phyloP scores from a whole-genome alignment of 2,797 vertebrate genomes.

The Lepidocolaptes lacrymiger region DNA sequence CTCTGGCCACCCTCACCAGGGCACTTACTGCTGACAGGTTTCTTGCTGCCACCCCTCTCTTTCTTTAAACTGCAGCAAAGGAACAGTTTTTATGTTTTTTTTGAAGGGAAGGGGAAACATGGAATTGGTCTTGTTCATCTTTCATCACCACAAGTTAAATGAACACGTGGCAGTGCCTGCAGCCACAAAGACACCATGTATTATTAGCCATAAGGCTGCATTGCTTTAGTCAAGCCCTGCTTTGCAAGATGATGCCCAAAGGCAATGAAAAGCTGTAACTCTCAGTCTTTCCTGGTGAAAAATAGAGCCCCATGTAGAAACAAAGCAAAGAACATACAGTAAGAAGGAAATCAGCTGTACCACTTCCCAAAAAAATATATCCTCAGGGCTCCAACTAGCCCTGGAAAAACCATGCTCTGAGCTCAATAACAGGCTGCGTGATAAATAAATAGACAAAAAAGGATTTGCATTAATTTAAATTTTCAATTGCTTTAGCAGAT shows the following conservation, averaged over 20 bases:
- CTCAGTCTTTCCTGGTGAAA: neutral
- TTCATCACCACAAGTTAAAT: neutral
- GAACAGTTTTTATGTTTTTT: neutral
- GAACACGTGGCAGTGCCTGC: neutral
- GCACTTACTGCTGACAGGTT: neutral
- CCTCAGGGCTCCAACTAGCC: neutral
- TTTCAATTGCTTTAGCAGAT: neutral
- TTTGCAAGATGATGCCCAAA: neutral
- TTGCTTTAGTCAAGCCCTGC: neutral
- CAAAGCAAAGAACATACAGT: fast-evolving
- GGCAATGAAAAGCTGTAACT: neutral
- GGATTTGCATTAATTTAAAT: neutral
- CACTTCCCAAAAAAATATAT: neutral
- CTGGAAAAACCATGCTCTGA: neutral
- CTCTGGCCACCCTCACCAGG: neutral
- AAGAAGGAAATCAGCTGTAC: neutral
- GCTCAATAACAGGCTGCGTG: neutral
- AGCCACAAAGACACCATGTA: neutral
- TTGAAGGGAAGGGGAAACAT: neutral
- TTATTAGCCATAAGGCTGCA: neutral
- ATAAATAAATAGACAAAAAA: neutral
- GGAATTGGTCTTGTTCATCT: neutral
- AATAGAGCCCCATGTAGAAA: neutral
- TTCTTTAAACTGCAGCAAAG: neutral
- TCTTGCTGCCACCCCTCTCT: neutral